Percentiles rank a stretch among this genome's conserved stretches.
Evolutionary conservation across 2,797 vertebrate species (phyloP).

Genomic region (Coendou prehensilis): DNA sequence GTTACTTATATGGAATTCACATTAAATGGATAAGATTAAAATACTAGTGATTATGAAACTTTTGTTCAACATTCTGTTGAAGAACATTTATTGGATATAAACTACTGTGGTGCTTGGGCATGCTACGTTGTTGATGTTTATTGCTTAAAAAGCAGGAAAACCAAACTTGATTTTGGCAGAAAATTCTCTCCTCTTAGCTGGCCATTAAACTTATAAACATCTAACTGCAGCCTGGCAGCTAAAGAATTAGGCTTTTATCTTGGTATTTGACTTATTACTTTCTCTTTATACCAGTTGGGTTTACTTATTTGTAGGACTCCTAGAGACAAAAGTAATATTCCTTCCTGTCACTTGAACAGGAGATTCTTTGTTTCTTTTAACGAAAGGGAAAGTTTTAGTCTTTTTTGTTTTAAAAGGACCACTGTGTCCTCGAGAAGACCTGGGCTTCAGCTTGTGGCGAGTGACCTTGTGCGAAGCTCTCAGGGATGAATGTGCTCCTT

Average conservation of each 20-base stretch:
- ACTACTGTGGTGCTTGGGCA: neutral
- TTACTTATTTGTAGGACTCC: slow-evolving; percentile 47
- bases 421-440: neutral
- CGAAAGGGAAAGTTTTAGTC: neutral
- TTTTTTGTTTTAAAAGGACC: neutral
- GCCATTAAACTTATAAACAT: neutral
- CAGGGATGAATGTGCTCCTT: neutral
- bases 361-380: slow-evolving; percentile 30
- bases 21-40: neutral
- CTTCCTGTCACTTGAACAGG: slow-evolving; percentile 21
- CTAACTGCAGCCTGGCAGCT: neutral
- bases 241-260: slow-evolving; percentile 38
- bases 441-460: neutral
- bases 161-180: neutral
- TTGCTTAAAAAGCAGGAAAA: neutral
- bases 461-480: neutral
- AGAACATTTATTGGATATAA: neutral
- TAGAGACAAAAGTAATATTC: slow-evolving; percentile 58
- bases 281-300: neutral
- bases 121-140: neutral
- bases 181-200: neutral
- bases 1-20: neutral
- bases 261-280: slow-evolving; percentile 23
- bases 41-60: neutral
- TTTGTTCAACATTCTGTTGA: neutral